Evolutionary conservation across 1,140 invertebrate species (phyloP), one percentile per base, ranked within the genome.

Genomic region (Apolygus lucorum): DNA sequence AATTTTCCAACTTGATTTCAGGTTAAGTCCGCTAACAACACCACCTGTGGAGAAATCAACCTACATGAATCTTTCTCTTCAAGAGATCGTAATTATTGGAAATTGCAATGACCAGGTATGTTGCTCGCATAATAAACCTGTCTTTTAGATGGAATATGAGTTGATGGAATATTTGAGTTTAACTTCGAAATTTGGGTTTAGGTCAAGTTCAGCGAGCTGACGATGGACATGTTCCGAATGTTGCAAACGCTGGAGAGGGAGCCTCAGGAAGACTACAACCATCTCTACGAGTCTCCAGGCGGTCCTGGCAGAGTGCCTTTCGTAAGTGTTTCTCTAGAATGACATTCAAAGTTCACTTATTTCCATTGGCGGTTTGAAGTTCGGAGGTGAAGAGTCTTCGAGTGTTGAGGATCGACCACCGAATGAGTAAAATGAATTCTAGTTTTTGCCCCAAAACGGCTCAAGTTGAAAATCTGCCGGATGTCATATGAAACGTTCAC

Each of bases 201-300:
- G 85, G 92, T 95, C n/a, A 97, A 97, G 80, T 98, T 98, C 82
- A 96, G 93, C 74, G 95, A 98, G 80, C 81, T 98, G 68, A 97
- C 96, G 22, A 89, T 99, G 82, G 96, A 99, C 80, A 99, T 98
- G 95, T 99, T 95, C 78, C 84, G 95, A 73, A 97, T 99, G 88
- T 84, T 98, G 52, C 95, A 98, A 82, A 95, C 92, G 1, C 79
- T 98, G 63, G 95, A 98, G 79, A 81, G 93, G 72, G 95, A 98
- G 78, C 92, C 92, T 22, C 88, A 90, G 74, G 91, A 93, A 73
- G 90, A 93, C 72, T 84, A 85, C 24, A 89, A 88, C 75, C 90
- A 92, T 77, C 82, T 90, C 49, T 91, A 91, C 78, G 92, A 95
- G 76, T 87, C 90, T 21, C 95, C 93, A 52, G 92, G 93, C 11